phyloP scores from a whole-genome alignment of 2,113 vertebrate species.

The Dipodomys stephensi region DNA sequence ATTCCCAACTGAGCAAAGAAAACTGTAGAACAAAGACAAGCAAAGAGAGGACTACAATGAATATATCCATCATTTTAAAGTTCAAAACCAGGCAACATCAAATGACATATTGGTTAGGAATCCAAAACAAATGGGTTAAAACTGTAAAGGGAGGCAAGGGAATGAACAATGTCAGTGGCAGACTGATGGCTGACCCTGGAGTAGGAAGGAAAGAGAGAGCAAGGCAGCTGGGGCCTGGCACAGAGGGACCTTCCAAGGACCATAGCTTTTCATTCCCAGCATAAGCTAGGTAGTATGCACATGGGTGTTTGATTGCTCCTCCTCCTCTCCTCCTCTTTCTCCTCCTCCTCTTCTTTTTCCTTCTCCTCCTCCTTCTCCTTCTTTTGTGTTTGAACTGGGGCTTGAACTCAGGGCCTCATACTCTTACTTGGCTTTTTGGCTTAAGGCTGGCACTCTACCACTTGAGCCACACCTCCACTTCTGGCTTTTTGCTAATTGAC shows the following conservation, averaged over 20 bases:
- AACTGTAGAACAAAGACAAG: background rate
- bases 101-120: background rate
- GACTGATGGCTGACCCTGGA: background rate
- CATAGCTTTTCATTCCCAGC: background rate
- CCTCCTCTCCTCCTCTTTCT: no score
- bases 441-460: no score
- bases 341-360: no score
- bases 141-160: background rate
- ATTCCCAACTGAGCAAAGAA: background rate
- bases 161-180: background rate
- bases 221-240: accelerated
- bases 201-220: background rate
- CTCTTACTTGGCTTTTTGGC: no score
- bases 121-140: background rate
- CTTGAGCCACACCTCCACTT: no score
- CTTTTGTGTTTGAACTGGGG: no score
- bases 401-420: no score
- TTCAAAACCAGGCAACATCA: background rate
- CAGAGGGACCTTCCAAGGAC: background rate
- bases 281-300: background rate
- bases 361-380: no score
- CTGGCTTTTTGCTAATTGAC: no score
- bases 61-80: background rate
- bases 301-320: background rate
- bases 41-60: background rate